Conservation (phyloP, 2,797 vertebrate genomes). For the Novumbra hubbsi region DNA sequence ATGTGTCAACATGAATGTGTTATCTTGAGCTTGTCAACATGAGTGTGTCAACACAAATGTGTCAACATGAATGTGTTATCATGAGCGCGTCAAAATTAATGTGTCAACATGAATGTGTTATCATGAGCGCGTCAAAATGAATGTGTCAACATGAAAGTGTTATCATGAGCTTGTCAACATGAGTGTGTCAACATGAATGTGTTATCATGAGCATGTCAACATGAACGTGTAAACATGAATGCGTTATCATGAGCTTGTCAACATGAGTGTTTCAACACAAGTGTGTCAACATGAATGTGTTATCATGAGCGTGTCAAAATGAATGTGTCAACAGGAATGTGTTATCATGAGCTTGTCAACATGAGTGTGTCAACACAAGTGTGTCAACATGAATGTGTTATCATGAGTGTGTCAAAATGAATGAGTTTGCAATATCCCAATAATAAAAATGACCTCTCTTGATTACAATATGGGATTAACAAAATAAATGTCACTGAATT, state of each 20-base stretch:
- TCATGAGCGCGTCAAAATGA: too few relatives aligned
- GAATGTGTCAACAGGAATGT: constrained; percentile 14
- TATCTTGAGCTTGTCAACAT: neutral
- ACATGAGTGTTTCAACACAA: neutral
- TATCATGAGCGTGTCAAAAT: too few relatives aligned
- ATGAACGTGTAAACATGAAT: too few relatives aligned
- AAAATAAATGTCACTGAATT: neutral
- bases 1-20: too few relatives aligned
- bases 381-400: constrained; percentile 31
- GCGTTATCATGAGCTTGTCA: too few relatives aligned
- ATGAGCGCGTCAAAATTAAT: too few relatives aligned
- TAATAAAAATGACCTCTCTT: neutral
- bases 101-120: constrained; percentile 30
- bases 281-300: too few relatives aligned
- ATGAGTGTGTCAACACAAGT: constrained; percentile 13
- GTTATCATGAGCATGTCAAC: neutral
- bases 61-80: too few relatives aligned
- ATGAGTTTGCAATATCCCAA: constrained; percentile 8
- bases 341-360: constrained; percentile 28
- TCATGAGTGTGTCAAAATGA: too few relatives aligned
- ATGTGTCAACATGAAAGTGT: constrained; percentile 31
- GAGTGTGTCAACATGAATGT: constrained; percentile 12
- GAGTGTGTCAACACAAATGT: too few relatives aligned
- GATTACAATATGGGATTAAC: neutral
- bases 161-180: too few relatives aligned